Evolutionary conservation across 1,140 invertebrate species (phyloP).

Genomic region (Drosophila lini): DNA sequence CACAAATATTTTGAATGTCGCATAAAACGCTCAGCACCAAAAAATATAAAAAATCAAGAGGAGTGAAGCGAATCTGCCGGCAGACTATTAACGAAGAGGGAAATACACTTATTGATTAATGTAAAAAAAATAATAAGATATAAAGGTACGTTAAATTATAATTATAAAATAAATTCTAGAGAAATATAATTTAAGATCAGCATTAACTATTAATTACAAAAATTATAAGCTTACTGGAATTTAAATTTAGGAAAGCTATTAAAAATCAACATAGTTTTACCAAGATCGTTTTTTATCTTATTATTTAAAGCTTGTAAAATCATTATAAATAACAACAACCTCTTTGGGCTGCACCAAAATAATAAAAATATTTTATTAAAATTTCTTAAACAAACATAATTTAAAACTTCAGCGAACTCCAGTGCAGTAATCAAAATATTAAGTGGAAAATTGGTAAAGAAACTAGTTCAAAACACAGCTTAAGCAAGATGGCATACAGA

Average conservation of each 20-base stretch:
- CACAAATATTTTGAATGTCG: conserved; percentile 75
- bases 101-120: not conserved
- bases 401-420: not conserved
- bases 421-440: conserved; percentile 37
- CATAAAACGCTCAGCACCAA: conserved; percentile 50
- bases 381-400: not conserved
- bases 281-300: too few species aligned
- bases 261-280: not conserved
- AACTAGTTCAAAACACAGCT: conserved; percentile 32
- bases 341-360: not conserved
- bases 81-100: not conserved
- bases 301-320: not conserved
- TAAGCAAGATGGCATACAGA: not conserved
- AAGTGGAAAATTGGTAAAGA: conserved; percentile 73
- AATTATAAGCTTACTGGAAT: not conserved
- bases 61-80: conserved; percentile 14
- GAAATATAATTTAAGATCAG: not conserved
- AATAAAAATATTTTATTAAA: too few species aligned
- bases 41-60: conserved; percentile 16
- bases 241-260: too few species aligned
- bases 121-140: too few species aligned
- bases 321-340: not conserved
- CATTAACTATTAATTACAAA: accelerated
- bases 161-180: too few species aligned
- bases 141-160: too few species aligned